Evolutionary conservation across 2,797 vertebrate genomes (phyloP).

Genomic region (Discoglossus pictus): DNA sequence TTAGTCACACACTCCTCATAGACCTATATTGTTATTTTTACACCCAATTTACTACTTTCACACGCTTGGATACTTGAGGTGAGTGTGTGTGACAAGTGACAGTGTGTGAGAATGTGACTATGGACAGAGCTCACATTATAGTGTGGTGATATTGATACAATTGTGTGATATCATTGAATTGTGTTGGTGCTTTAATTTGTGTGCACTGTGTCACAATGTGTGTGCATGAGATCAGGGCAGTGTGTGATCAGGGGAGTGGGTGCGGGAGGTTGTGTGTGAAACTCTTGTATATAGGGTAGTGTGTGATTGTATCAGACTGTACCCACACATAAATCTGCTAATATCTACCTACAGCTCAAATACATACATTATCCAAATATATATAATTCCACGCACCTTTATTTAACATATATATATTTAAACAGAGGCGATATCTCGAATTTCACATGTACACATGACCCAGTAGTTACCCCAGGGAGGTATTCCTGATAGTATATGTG

Average conservation of each 20-base stretch:
- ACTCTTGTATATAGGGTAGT: not conserved
- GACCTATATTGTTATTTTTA: too few species aligned
- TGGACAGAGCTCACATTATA: not conserved
- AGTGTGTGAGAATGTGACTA: not conserved
- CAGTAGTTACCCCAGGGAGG: too few species aligned
- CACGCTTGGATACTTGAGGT: not conserved
- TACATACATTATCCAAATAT: too few species aligned
- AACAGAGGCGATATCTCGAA: too few species aligned
- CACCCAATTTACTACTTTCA: not conserved
- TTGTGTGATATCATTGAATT: not conserved
- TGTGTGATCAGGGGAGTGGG: conserved; percentile 1
- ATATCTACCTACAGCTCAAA: too few species aligned
- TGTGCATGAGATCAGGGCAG: conserved; percentile 13
- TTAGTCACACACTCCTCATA: too few species aligned
- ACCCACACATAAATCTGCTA: too few species aligned
- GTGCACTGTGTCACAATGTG: not conserved
- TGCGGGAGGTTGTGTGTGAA: not conserved
- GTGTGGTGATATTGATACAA: not conserved
- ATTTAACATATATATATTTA: too few species aligned
- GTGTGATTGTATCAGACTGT: not conserved
- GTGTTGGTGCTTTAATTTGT: not conserved
- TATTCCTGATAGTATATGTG: too few species aligned
- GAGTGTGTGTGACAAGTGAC: not conserved
- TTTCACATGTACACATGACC: too few species aligned
- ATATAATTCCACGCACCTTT: too few species aligned